Percentiles rank a stretch among this genome's conserved stretches.
Conservation (phyloP, 2,113 vertebrate species). For the Austrofundulus limnaeus region DNA sequence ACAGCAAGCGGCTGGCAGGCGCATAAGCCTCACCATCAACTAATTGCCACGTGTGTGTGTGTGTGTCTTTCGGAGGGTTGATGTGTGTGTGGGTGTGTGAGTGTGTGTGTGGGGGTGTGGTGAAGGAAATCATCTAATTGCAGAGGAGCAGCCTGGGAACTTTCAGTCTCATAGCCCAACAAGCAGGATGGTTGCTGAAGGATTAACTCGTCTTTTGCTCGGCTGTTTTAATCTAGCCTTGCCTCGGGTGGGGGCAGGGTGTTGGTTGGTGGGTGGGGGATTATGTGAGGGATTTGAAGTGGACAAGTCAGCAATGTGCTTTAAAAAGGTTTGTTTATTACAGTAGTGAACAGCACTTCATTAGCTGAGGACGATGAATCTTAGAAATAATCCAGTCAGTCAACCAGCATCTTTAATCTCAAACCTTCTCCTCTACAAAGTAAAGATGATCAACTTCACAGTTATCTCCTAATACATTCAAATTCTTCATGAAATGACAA, state of each 20-base stretch:
- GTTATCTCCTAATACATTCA: background rate
- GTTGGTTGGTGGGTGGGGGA: background rate
- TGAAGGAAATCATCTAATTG: slow-evolving; percentile 64
- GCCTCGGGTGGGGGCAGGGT: slow-evolving; percentile 12
- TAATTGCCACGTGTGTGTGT: no score
- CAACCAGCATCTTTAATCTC: background rate
- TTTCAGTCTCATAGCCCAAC: slow-evolving; percentile 57
- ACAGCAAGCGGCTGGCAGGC: slow-evolving; percentile 57
- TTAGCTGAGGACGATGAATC: slow-evolving; percentile 36
- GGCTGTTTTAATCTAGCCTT: slow-evolving; percentile 63
- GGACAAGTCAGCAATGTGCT: slow-evolving; percentile 69
- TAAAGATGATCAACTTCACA: background rate
- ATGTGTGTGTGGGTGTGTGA: background rate
- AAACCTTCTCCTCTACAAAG: background rate
- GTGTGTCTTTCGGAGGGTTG: background rate
- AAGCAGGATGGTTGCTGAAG: slow-evolving; percentile 51
- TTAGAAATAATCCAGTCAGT: slow-evolving; percentile 20
- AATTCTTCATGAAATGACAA: background rate
- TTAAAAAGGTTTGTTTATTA: slow-evolving; percentile 34
- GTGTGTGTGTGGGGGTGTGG: slow-evolving; percentile 12
- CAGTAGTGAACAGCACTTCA: slow-evolving; percentile 13
- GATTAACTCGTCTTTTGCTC: slow-evolving; percentile 62
- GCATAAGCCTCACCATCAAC: slow-evolving; percentile 43
- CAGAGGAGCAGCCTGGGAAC: slow-evolving; percentile 43
- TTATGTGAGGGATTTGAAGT: slow-evolving; percentile 58